These are phyloP conservation scores for Drosophila tristis DNA, from an alignment of 1,140 invertebrate genomes.

Conservation along the genomic window DNA sequence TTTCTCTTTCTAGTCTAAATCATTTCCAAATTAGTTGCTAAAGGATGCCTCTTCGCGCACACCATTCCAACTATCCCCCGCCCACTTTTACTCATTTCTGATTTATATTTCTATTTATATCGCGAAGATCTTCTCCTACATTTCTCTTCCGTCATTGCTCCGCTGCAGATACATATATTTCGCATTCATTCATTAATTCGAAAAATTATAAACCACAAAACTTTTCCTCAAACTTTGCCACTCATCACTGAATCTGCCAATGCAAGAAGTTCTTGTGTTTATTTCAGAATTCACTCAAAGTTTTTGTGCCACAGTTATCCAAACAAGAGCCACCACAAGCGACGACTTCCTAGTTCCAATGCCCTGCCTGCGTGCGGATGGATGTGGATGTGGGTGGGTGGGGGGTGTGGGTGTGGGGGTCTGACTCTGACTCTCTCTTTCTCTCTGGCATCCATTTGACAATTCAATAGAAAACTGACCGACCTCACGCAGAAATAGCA, in stretches of 20 bases:
- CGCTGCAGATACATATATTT: not conserved
- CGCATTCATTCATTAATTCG: no score
- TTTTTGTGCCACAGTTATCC: slow-evolving; percentile 23
- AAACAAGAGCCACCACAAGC: slow-evolving; percentile 12
- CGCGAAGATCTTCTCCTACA: no score
- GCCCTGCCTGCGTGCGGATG: not conserved
- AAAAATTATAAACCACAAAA: not conserved
- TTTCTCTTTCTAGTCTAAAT: no score
- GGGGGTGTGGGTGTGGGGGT: not conserved
- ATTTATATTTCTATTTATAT: no score
- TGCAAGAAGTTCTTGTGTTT: slow-evolving; percentile 20
- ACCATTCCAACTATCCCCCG: no score
- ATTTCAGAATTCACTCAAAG: slow-evolving; percentile 29
- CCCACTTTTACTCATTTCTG: no score
- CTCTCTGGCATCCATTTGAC: slow-evolving; percentile 27
- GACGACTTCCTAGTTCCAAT: slow-evolving; percentile 38
- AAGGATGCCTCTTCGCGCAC: no score
- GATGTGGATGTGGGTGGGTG: no score
- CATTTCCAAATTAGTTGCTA: no score
- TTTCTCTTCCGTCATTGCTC: no score
- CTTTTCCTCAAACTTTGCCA: not conserved
- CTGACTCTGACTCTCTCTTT: not conserved
- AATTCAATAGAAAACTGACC: slow-evolving; percentile 49
- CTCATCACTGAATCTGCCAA: slow-evolving; percentile 6
- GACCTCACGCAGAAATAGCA: slow-evolving; percentile 43